A percentile compares a stretch with the other conserved stretches of the same genome.
phyloP scores from a whole-genome alignment of 1,140 invertebrate genomes.

The Euura lappo region DNA sequence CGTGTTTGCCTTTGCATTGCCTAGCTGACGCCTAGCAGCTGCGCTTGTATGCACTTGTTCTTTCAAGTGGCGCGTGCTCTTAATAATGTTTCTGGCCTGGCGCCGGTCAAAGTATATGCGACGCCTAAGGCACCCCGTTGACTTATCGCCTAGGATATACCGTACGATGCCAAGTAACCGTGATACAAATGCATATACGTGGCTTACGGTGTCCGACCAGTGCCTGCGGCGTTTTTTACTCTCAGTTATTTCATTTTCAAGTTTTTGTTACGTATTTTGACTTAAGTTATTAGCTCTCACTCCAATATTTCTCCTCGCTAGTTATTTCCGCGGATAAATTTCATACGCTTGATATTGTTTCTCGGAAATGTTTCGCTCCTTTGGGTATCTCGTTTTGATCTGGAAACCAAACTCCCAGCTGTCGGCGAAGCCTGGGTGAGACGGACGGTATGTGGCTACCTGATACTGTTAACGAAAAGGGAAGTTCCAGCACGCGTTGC shows the following conservation, averaged over 20 bases:
- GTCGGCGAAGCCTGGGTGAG: not conserved
- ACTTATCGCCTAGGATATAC: slow-evolving; percentile 5
- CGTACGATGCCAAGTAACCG: not conserved
- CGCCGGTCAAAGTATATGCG: not conserved
- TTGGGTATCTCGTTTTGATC: not conserved
- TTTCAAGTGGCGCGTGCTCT: slow-evolving; percentile 3
- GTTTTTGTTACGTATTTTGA: not conserved
- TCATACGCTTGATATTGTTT: not conserved
- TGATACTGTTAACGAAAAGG: not conserved
- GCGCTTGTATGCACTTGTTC: slow-evolving; percentile 1
- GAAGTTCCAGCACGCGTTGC: not conserved
- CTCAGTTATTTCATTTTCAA: not conserved
- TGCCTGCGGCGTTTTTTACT: not conserved
- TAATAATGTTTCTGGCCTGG: not conserved
- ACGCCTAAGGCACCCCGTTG: slow-evolving; percentile 6
- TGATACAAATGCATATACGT: not conserved
- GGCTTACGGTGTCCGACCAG: no score
- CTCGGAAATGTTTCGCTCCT: not conserved
- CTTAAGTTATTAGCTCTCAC: not conserved
- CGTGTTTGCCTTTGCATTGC: not conserved
- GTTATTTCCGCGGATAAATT: not conserved
- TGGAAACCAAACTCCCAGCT: not conserved
- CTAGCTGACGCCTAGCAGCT: not conserved
- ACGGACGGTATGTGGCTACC: not conserved
- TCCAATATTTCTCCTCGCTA: not conserved